Base-by-base conservation (phyloP, 1,140 invertebrate genomes). In the Argopecten irradians region DNA sequence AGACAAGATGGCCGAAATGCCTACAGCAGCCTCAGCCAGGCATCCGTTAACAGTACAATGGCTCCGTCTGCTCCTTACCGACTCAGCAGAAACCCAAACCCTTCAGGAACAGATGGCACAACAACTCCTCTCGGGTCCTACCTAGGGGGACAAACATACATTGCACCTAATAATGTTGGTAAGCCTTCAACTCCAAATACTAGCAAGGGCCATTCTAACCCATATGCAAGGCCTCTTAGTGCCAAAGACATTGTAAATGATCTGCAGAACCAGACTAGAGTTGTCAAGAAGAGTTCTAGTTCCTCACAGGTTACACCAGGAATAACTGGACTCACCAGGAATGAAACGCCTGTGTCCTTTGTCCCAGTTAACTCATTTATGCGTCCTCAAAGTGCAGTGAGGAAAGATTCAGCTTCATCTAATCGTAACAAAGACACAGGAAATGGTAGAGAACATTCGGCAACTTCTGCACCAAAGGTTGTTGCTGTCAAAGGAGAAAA, bases 361-460 rank as follows among this genome's bases (percentile, higher is more conserved):
- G 91, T 92, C 85, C 93, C 93, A 71, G 91, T 91, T 14, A 95
- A 95, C 85, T 90, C 93, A 16, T 95, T 95, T 83, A 92, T 95
- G 92, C 89, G 94, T 34, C 94, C 94, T 82, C 91, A 92, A 87
- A 94, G 94, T 91, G 93, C 91, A 33, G 87, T 91, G 55, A 88
- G 88, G 86, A 91, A 92, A 88, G 91, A 91, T 83, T 82, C 46
- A 43, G 36, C 84, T 55, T 22, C 82, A 43, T 46, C 34, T 11
- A 28, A 16, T 71, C 55, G 55, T 71, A 71, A 71, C 55, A 71
- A 71, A n/a, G 55, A 71, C 22, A 3, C 55, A n/a, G 55, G 22
- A 71, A 71, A 71, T 71, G 55, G 22, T 28, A 8, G 55, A 7
- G 55, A 71, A 28, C 55, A 71, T 3, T 71, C 55, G 28, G 41